These are phyloP conservation scores for Glossosoma conforme DNA, from an alignment of 1,140 invertebrate genomes.

Conservation along the genomic window DNA sequence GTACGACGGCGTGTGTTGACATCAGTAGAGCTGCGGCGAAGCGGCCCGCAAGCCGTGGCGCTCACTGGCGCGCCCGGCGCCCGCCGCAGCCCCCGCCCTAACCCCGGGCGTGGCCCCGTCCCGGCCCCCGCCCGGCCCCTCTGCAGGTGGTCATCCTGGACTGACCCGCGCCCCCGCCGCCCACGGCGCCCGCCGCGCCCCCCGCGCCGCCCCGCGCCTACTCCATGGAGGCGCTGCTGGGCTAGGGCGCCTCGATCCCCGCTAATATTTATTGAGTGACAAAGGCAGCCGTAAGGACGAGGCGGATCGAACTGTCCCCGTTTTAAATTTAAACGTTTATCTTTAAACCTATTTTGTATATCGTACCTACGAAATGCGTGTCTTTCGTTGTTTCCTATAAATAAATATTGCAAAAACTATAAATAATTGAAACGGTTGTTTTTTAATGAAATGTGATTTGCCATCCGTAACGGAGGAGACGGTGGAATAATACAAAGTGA, in stretches of 20 bases:
- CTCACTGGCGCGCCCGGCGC: conserved; percentile 43
- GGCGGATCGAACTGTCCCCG: neutral
- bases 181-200: conserved; percentile 40
- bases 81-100: conserved; percentile 37
- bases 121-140: conserved; percentile 7
- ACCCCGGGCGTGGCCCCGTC: conserved; percentile 46
- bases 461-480: conserved; percentile 4
- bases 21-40: conserved; percentile 73
- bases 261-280: neutral
- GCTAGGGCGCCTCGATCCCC: conserved; percentile 38
- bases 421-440: too few relatives aligned
- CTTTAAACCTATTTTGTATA: conserved; percentile 27
- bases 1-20: conserved; percentile 77
- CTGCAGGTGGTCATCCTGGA: conserved; percentile 65
- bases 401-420: conserved; percentile 25
- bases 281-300: neutral
- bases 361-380: conserved; percentile 21
- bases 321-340: conserved; percentile 17
- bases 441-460: too few relatives aligned
- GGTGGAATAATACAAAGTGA: conserved; percentile 3
- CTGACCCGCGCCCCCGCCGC: conserved; percentile 52
- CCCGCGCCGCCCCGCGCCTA: conserved; percentile 54
- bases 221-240: conserved; percentile 59
- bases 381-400: conserved; percentile 28
- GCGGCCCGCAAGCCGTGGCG: conserved; percentile 90